A percentile compares a stretch with the other conserved stretches of the same genome.
phyloP scores from a whole-genome alignment of 2,888 invertebrate species.

The Agrotis clavis region DNA sequence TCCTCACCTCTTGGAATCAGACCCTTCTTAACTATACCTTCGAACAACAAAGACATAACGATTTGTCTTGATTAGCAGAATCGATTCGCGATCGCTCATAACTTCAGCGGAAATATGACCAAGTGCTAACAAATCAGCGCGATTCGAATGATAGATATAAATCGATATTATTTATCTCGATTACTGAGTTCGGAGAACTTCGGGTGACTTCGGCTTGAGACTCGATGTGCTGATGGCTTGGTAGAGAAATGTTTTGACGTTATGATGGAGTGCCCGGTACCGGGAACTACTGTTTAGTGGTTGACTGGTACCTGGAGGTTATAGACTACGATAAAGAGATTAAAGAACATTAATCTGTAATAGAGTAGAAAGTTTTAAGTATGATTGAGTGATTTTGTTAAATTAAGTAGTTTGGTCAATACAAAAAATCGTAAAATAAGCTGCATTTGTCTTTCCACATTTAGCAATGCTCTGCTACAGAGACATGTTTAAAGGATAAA shows the following conservation, averaged over 20 bases:
- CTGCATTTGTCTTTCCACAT: neutral
- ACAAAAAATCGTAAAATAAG: neutral
- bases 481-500: neutral
- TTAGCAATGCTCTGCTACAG: neutral
- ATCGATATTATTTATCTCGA: constrained; percentile 80
- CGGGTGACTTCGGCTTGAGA: constrained; percentile 58
- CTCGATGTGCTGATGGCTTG: constrained; percentile 49
- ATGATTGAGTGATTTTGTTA: neutral
- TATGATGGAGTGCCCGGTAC: constrained; percentile 42
- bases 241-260: constrained; percentile 60
- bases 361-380: constrained; percentile 4
- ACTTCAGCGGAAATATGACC: constrained; percentile 58
- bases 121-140: constrained; percentile 68
- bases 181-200: constrained; percentile 72
- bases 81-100: constrained; percentile 60
- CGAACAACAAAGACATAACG: constrained; percentile 38
- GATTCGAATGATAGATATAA: constrained; percentile 76
- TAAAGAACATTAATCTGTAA: neutral
- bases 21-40: constrained; percentile 25
- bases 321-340: constrained; percentile 16
- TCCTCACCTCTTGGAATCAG: constrained; percentile 28
- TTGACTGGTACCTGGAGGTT: constrained; percentile 21
- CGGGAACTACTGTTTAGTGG: constrained; percentile 36
- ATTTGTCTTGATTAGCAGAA: constrained; percentile 62
- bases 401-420: constrained; percentile 8